Evolutionary conservation across 2,888 invertebrate species (phyloP).

Genomic region (Campopleginae sp.): DNA sequence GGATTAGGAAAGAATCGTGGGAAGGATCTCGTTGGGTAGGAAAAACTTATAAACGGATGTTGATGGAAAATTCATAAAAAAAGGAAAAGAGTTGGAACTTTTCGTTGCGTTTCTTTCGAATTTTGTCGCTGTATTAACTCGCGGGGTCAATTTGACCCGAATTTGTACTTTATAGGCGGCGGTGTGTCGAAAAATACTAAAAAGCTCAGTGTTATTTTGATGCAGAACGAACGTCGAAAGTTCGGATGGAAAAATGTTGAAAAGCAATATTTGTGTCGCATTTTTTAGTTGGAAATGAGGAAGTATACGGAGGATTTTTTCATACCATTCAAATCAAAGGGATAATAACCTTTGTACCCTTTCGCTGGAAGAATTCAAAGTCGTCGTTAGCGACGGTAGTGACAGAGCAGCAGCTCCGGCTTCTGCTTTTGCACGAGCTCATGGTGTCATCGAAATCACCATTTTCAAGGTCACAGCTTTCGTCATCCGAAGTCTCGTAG

Average conservation of each 20-base stretch:
- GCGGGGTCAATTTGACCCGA: background rate
- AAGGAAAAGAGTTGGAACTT: background rate
- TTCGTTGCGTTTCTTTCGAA: no score
- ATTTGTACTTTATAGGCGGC: background rate
- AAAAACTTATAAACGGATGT: background rate
- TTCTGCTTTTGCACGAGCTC: slow-evolving; percentile 84
- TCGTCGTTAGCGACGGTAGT: slow-evolving; percentile 88
- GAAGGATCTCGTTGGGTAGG: background rate
- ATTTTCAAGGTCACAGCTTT: slow-evolving; percentile 80
- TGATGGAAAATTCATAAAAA: background rate
- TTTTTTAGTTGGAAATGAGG: background rate
- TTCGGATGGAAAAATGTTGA: background rate
- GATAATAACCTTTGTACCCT: slow-evolving; percentile 79
- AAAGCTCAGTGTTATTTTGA: background rate
- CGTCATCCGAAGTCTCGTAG: slow-evolving; percentile 81
- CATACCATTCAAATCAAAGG: slow-evolving; percentile 46
- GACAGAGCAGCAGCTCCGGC: slow-evolving; percentile 86
- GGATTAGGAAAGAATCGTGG: background rate
- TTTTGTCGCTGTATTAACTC: background rate
- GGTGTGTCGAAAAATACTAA: background rate
- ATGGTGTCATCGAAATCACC: slow-evolving; percentile 81
- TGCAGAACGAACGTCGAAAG: background rate
- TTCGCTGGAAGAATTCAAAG: slow-evolving; percentile 87
- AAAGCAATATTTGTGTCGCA: background rate
- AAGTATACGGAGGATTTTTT: slow-evolving; percentile 17